Base-by-base conservation (phyloP, 1,140 invertebrate species). In the Drosophila virilis region DNA sequence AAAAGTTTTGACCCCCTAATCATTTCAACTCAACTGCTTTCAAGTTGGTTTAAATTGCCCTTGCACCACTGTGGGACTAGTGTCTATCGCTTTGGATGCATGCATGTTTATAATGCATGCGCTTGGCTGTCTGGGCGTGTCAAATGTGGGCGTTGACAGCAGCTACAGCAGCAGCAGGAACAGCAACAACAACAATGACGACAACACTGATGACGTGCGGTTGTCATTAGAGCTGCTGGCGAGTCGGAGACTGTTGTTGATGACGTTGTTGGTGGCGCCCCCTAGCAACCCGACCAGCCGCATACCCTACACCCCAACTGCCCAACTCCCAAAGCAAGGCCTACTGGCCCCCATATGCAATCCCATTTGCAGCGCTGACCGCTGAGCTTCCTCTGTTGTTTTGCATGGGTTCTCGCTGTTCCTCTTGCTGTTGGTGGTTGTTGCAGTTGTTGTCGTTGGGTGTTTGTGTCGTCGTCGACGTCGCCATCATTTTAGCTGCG, bases 191-290 rank as follows among this genome's bases (percentile, higher is more conserved):
- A 70, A n/a, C 55, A 74, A 62, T 76, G 57, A 76, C 38, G 54
- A 62, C 75, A 55, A 60, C 75, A 62, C 68, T 86, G 83, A 86
- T 86, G 82, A 86, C 82, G 83, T 86, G 82, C 86, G 83, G 82
- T 79, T 88, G 82, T 86, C 82, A 86, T 86, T 86, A 86, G 83
- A 78, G 82, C 72, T 75, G 73, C 73, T 69, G 65, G 42, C 43
- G 55, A 17, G 17, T 51, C 61, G 17, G 46, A 73, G 46, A 10
- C 22, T 10, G 9, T 10, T 76, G 80, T 78, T 78, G 78, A 77
- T 78, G 80, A 74, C 77, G 68, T 73, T 78, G 72, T 82, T 78
- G 22, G 70, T 61, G 60, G 75, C 48, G 59, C 59, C 62, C 68
- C 59, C 28, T 61, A 58, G 50, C 58, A 35, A 35, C 59, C 28